Evolutionary conservation across 1,140 invertebrate species (phyloP).

Genomic region (Colletes latitarsis): DNA sequence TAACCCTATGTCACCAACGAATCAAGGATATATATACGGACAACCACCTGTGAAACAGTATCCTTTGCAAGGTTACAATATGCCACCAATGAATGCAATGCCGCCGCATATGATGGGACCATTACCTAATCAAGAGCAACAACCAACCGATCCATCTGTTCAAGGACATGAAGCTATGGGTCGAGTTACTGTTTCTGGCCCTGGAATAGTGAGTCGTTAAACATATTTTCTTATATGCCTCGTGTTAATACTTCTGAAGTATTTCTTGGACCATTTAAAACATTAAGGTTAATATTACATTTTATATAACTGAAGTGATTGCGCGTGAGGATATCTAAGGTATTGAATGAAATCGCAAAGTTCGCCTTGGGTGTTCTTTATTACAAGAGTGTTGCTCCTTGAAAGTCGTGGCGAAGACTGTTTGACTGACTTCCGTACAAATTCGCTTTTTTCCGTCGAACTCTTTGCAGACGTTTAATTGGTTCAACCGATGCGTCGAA

Average conservation of each 20-base stretch:
- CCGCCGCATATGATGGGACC: slow-evolving; percentile 68
- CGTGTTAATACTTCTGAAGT: not conserved
- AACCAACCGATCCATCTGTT: slow-evolving; percentile 54
- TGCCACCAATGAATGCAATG: slow-evolving; percentile 64
- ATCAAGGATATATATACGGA: slow-evolving; percentile 72
- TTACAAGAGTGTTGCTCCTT: no score
- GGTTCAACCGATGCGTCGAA: no score
- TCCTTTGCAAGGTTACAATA: slow-evolving; percentile 66
- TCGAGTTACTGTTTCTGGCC: slow-evolving; percentile 69
- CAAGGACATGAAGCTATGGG: slow-evolving; percentile 69
- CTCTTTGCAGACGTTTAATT: no score
- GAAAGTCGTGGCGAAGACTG: no score
- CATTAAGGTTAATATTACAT: not conserved
- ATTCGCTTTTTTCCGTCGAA: no score
- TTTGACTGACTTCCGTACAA: no score
- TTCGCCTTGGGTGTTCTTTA: no score
- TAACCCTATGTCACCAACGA: slow-evolving; percentile 76
- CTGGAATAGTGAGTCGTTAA: slow-evolving; percentile 70
- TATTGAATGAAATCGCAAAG: no score
- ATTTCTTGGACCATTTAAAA: not conserved
- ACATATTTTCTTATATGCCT: not conserved
- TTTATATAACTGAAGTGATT: no score
- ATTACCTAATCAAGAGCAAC: slow-evolving; percentile 65
- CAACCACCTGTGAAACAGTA: slow-evolving; percentile 70
- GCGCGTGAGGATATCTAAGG: no score